Evolutionary conservation across 2,888 invertebrate genomes (phyloP), one percentile per base, ranked within the genome.

Genomic region (Drosophila borborema): DNA sequence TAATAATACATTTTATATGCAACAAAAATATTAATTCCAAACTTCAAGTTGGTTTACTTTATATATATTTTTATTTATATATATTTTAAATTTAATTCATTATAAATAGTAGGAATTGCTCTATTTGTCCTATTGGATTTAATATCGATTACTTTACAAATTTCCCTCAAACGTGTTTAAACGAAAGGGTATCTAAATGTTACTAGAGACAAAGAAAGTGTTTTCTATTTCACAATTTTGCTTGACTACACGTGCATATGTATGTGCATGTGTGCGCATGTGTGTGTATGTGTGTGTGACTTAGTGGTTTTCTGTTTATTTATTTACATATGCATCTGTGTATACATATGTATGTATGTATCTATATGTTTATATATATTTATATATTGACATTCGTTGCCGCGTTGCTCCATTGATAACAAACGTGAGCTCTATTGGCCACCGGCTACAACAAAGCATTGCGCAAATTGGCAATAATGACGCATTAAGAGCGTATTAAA

Each of bases 401-500:
- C 43, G 54, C 45, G 46, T 31, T 54, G 63, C 56, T 79, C 34
- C 53, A 51, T 41, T 56, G 66, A 82, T 64, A 70, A 76, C 43
- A 51, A 80, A 80, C 60, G 64, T 31, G 56, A 63, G 58, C 54
- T 49, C 40, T 46, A 23, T 23, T 48, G 45, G 59, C 56, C 51
- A 38, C 60, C 64, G 41, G 55, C 60, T 45, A 53, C 8, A 60
- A 55, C 31, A 60, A 67, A 41, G 38, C 51, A 18, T 81, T 81
- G 73, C 67, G 66, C 60, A 64, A 73, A 77, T 75, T 73, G 71
- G 64, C 72, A 82, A 86, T 86, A 81, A 85, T 85, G 80, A 85
- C 74, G 86, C 86, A 82, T 89, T 87, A 68, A 81, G 79, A 64
- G 67, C 48, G 64, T 74, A 77, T 89, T 89, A 64, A 81, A 79